Evolutionary conservation across 2,113 vertebrate species (phyloP).

Genomic region (Lamprologus speciosus): DNA sequence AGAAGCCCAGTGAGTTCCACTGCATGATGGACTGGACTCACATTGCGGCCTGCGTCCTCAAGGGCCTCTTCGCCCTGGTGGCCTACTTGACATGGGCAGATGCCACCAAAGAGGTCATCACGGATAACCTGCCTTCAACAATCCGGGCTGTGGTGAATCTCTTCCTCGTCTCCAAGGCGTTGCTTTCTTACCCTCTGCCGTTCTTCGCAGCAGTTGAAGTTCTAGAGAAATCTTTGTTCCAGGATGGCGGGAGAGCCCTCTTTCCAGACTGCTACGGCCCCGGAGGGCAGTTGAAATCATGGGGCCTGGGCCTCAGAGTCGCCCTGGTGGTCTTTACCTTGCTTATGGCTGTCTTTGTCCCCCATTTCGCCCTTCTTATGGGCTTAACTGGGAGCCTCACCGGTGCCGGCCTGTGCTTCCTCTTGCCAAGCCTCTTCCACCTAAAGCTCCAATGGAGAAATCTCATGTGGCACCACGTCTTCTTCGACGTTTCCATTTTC

Average conservation of each 20-base stretch:
- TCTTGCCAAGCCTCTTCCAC: conserved; percentile 96
- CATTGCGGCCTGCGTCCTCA: conserved; percentile 91
- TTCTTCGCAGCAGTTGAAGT: conserved; percentile 97
- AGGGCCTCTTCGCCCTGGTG: conserved; percentile 91
- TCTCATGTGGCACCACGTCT: conserved; percentile 94
- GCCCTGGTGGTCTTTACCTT: conserved; percentile 89
- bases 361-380: conserved; percentile 95
- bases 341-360: conserved; percentile 95
- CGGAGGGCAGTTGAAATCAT: conserved; percentile 82
- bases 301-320: conserved; percentile 87
- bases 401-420: conserved; percentile 91
- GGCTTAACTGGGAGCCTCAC: conserved; percentile 95
- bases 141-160: conserved; percentile 93
- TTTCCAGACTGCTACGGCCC: conserved; percentile 90
- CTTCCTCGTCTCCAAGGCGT: conserved; percentile 91
- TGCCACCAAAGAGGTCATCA: conserved; percentile 95
- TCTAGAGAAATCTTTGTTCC: conserved; percentile 89
- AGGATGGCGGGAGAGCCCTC: conserved; percentile 80
- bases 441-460: conserved; percentile 93
- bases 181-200: conserved; percentile 89
- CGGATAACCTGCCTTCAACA: conserved; percentile 92
- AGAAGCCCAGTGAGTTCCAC: conserved; percentile 89
- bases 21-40: conserved; percentile 99
- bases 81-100: conserved; percentile 98
- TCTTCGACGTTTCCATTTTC: conserved; percentile 95